Percentiles rank a stretch among this genome's conserved stretches.
phyloP scores from a whole-genome alignment of 2,113 vertebrate species.

The Tretioscincus oriximinensis region DNA sequence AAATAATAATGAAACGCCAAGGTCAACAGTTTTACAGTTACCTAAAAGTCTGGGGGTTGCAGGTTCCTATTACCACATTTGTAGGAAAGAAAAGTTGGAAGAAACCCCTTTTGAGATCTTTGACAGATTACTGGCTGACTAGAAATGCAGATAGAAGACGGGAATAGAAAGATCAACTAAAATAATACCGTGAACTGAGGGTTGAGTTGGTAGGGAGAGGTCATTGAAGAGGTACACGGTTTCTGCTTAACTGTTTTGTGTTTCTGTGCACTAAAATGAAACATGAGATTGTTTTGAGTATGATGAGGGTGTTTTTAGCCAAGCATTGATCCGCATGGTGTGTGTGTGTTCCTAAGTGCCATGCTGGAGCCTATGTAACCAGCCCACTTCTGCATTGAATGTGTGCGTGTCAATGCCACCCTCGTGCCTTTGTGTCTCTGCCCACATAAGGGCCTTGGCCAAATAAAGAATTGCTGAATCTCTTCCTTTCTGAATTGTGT shows the following conservation, averaged over 20 bases:
- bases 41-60: not conserved
- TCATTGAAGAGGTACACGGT: not conserved
- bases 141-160: not conserved
- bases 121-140: not conserved
- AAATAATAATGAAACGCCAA: not conserved
- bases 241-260: slow-evolving; percentile 14
- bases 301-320: slow-evolving; percentile 1
- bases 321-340: slow-evolving; percentile 25
- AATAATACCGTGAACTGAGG: no score
- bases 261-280: slow-evolving; percentile 28
- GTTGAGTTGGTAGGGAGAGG: not conserved
- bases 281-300: slow-evolving; percentile 22
- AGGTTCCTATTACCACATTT: not conserved
- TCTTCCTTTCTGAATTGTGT: not conserved
- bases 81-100: not conserved
- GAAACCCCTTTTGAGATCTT: not conserved
- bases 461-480: slow-evolving; percentile 41
- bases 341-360: slow-evolving; percentile 35
- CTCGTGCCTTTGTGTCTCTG: slow-evolving; percentile 57
- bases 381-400: slow-evolving; percentile 26
- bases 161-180: not conserved
- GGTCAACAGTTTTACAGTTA: not conserved
- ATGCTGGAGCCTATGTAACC: slow-evolving; percentile 32
- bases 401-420: slow-evolving; percentile 31
- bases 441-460: slow-evolving; percentile 31